Percentiles rank a stretch among this genome's conserved stretches.
Evolutionary conservation across 2,888 invertebrate genomes (phyloP).

Genomic region (Yponomeuta evonymella): DNA sequence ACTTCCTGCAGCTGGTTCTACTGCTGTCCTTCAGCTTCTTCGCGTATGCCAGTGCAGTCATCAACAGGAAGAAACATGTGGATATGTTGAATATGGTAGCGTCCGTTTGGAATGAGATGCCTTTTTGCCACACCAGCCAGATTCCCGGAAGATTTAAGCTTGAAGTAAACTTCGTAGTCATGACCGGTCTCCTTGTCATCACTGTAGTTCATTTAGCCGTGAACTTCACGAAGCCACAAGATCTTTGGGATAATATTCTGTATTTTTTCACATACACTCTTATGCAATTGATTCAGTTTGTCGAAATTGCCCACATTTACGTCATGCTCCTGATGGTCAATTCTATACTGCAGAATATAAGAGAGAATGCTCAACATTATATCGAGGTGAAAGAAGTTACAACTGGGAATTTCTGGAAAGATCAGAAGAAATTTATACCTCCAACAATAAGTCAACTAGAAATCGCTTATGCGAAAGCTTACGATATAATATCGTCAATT

Average conservation of each 20-base stretch:
- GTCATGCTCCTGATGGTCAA: slow-evolving; percentile 41
- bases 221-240: slow-evolving; percentile 42
- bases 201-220: slow-evolving; percentile 36
- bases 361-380: slow-evolving; percentile 21
- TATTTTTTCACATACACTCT: slow-evolving; percentile 44
- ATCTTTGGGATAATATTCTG: slow-evolving; percentile 44
- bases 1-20: slow-evolving; percentile 42
- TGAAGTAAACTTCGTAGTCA: slow-evolving; percentile 33
- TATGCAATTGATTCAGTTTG: slow-evolving; percentile 50
- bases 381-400: neutral
- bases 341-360: slow-evolving; percentile 39
- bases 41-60: slow-evolving; percentile 41
- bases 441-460: slow-evolving; percentile 43
- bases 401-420: neutral
- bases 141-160: slow-evolving; percentile 34
- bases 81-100: slow-evolving; percentile 44
- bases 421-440: neutral
- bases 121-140: slow-evolving; percentile 27
- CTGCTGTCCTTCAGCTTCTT: slow-evolving; percentile 35
- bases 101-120: slow-evolving; percentile 33
- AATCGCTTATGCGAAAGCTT: slow-evolving; percentile 39
- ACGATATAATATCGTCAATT: slow-evolving; percentile 42
- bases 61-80: slow-evolving; percentile 41
- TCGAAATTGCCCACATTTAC: slow-evolving; percentile 42
- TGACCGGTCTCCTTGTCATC: slow-evolving; percentile 29